Evolutionary conservation across 1,140 invertebrate species (phyloP), one percentile per base, ranked within the genome.

Genomic region (Aphaenogaster rudis): DNA sequence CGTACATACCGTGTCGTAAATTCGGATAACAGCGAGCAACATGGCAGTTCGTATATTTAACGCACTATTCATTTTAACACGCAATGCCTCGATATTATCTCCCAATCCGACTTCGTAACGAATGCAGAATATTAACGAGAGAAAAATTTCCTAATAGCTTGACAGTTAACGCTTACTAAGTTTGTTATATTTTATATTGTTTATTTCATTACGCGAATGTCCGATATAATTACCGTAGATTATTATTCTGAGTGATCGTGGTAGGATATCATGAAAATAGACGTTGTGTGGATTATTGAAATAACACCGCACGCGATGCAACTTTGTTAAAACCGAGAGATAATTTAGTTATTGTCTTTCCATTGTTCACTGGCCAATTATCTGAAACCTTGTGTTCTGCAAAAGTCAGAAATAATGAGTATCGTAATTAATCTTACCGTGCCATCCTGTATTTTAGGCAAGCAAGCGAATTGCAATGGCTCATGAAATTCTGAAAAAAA

Each of bases 11-110:
- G 17, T 48, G 42, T 76, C 57, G 42, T 84, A 84, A 84, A 84
- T 74, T 84, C 42, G 57, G 28, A 84, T 84, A 84, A 74, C 39
- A 61, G 9, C 17, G 28, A 33, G 28, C 21, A 48, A 48, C 39
- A 42, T 82, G 66, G 42, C 42, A 84, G 42, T 84, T 84, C 45
- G 28, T 61, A 72, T 36, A 74, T 82, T 74, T 82, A 74, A 3
- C 67, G 0, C 21, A 15, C 11, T 17, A 0, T 61, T 81, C n/a
- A 71, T 81, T 81, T 84, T 84, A 74, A 7, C 67, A 4, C 36
- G 28, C 9, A 6, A 74, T 48, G 8, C 39, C 28, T 72, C 21
- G 17, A 61, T 33, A 17, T 72, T 59, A 21, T 21, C 11, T 13
- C 63, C 36, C 42, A 2, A 8, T 36, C 3, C 5, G 28, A 74